Percentiles rank a stretch among this genome's conserved stretches.
These are phyloP conservation scores for Lasioglossum morio DNA, from an alignment of 2,888 invertebrate genomes.

Conservation along the genomic window DNA sequence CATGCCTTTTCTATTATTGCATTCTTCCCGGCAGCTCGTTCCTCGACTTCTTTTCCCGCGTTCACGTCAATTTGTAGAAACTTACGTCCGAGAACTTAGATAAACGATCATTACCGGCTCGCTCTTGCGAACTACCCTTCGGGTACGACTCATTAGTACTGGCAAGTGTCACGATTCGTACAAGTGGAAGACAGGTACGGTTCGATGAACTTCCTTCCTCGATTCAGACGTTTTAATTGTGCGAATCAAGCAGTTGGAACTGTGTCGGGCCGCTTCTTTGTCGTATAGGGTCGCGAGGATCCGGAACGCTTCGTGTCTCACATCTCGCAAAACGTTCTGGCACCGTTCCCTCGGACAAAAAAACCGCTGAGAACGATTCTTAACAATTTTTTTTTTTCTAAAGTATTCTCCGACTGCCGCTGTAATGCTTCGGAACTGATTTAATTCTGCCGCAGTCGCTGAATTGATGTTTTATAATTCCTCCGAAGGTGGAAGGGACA, in stretches of 20 bases:
- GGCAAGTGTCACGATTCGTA: conserved; percentile 62
- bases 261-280: neutral
- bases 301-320: neutral
- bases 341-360: neutral
- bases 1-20: conserved; percentile 55
- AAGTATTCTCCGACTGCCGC: neutral
- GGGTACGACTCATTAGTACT: conserved; percentile 62
- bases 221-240: conserved; percentile 31
- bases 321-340: conserved; percentile 4
- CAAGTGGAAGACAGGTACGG: conserved; percentile 47
- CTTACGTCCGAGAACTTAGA: conserved; percentile 51
- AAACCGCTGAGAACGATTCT: neutral
- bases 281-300: neutral
- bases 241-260: neutral
- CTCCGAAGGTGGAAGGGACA: neutral
- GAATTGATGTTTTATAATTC: neutral
- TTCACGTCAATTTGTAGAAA: conserved; percentile 47
- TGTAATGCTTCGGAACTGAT: neutral
- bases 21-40: conserved; percentile 36
- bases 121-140: conserved; percentile 42
- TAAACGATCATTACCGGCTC: conserved; percentile 60
- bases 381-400: neutral
- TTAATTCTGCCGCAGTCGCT: neutral
- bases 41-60: neutral
- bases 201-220: conserved; percentile 52